Evolutionary conservation across 2,113 vertebrate species (phyloP).

Genomic region (Silurus glanis): DNA sequence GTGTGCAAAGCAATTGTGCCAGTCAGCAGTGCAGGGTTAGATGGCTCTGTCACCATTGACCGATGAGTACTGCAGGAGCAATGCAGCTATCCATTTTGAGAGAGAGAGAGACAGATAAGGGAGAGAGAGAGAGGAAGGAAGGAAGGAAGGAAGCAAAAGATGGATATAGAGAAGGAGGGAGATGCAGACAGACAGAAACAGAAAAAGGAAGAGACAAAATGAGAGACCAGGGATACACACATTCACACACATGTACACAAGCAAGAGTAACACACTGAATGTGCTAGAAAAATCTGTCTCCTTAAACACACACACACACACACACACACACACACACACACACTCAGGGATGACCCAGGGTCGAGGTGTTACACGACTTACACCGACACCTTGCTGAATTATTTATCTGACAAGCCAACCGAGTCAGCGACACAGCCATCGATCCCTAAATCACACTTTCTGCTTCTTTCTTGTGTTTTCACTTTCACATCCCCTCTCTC

Average conservation of each 20-base stretch:
- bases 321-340: slow-evolving; percentile 9
- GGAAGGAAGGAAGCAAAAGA: background rate
- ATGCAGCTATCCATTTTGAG: slow-evolving; percentile 38
- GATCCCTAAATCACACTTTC: slow-evolving; percentile 30
- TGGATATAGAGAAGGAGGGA: background rate
- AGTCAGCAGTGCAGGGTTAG: slow-evolving; percentile 35
- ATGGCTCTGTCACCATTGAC: slow-evolving; percentile 48
- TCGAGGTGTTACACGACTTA: slow-evolving; percentile 36
- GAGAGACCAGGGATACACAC: background rate
- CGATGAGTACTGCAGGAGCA: slow-evolving; percentile 43
- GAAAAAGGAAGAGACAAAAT: background rate
- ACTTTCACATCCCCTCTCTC: background rate
- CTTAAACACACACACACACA: background rate
- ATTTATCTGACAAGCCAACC: slow-evolving; percentile 39
- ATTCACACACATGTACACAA: background rate
- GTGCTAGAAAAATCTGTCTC: background rate
- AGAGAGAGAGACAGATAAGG: slow-evolving; percentile 14
- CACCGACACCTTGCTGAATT: slow-evolving; percentile 39
- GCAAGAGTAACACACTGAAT: background rate
- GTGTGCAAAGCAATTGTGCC: slow-evolving; percentile 19
- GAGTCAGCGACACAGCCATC: slow-evolving; percentile 31
- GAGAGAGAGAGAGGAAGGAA: background rate
- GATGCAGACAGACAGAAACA: background rate
- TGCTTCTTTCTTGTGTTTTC: slow-evolving; percentile 11
- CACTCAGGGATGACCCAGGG: slow-evolving; percentile 19